Percentiles rank a stretch among this genome's conserved stretches.
Evolutionary conservation across 2,888 invertebrate species (phyloP).

Genomic region (Callyntrura sp.): DNA sequence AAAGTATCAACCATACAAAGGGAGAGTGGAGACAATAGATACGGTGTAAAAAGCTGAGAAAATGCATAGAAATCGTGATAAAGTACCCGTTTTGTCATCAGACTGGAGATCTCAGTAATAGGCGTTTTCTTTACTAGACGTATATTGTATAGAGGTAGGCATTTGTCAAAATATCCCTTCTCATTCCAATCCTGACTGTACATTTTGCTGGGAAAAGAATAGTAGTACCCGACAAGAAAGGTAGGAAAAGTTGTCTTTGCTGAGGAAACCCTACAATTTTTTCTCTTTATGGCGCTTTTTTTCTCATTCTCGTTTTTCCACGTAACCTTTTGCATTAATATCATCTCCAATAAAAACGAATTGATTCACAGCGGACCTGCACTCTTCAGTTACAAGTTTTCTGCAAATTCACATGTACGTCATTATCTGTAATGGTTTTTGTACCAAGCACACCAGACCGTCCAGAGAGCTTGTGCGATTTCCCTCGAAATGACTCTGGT

Average conservation of each 20-base stretch:
- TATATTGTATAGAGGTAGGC: too few species aligned
- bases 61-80: conserved; percentile 80
- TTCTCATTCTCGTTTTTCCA: neutral
- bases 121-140: conserved; percentile 46
- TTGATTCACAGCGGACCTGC: neutral
- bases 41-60: conserved; percentile 72
- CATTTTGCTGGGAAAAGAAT: conserved; percentile 32
- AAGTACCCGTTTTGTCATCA: conserved; percentile 82
- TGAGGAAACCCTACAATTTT: conserved; percentile 66
- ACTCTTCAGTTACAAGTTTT: neutral
- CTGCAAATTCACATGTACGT: neutral
- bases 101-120: conserved; percentile 81
- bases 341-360: conserved; percentile 36
- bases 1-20: too few species aligned
- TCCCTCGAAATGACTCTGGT: neutral
- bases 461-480: neutral
- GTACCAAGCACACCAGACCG: neutral
- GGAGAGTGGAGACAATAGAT: conserved; percentile 62
- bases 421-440: neutral
- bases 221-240: conserved; percentile 40
- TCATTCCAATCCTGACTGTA: conserved; percentile 8
- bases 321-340: conserved; percentile 34
- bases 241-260: conserved; percentile 43
- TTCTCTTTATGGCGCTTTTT: conserved; percentile 6
- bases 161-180: conserved; percentile 5